A percentile compares a stretch with the other conserved stretches of the same genome.
Conservation (phyloP, 2,888 invertebrate species). For the Antheraea assamensis region DNA sequence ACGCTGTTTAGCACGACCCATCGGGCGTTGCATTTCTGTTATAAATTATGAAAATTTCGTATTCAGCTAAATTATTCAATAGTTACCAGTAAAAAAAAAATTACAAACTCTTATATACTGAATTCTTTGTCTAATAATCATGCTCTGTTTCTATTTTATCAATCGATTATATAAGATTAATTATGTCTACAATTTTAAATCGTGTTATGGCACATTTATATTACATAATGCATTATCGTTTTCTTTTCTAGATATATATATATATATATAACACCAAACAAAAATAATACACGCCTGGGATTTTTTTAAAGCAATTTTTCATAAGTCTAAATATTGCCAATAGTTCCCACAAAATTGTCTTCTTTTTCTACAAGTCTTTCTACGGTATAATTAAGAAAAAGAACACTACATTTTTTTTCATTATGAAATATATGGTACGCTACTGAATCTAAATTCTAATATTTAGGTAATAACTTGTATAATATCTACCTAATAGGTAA, state of each 20-base stretch:
- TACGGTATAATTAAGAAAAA: slow-evolving; percentile 2
- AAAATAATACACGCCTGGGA: not conserved
- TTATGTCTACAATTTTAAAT: not conserved
- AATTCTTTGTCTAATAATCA: not conserved
- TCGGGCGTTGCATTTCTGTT: not conserved
- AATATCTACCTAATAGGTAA: slow-evolving; percentile 70
- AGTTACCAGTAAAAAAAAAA: not conserved
- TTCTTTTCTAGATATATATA: no score
- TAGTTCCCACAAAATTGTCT: not conserved
- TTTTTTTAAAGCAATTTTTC: slow-evolving; percentile 6
- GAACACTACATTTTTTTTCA: no score
- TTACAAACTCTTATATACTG: not conserved
- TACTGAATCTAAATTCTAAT: slow-evolving; percentile 49
- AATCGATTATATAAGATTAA: not conserved
- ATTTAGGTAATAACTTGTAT: slow-evolving; percentile 66
- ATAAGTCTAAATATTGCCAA: not conserved
- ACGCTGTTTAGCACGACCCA: not conserved
- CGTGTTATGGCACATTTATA: not conserved
- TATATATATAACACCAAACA: not conserved
- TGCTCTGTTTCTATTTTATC: not conserved
- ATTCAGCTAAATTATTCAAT: not conserved
- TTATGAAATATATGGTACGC: slow-evolving; percentile 44
- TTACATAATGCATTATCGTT: no score
- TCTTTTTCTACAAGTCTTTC: not conserved
- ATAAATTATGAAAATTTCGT: not conserved